Base-by-base conservation (phyloP, 37 sponge, comb jelly and placozoan genomes). In the Mnemiopsis leidyi region DNA sequence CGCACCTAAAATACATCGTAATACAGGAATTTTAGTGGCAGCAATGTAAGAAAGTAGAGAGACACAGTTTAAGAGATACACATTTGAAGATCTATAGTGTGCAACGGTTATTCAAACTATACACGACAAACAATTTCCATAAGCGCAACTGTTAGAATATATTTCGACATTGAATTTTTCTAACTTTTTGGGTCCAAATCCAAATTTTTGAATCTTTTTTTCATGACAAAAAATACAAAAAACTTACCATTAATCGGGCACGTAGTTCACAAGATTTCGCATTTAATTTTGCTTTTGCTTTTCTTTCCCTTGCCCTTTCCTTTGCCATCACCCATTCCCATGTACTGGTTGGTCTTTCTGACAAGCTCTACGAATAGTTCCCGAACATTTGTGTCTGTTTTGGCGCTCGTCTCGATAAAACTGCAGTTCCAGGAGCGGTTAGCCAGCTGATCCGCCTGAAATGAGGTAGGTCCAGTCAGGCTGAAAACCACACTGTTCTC, bases 401-500 rank as follows among this genome's bases (percentile, higher is more conserved):
- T 79, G 21, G 82, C 82, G 21, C 82, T 79, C 36, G 82, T 79
- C 37, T 79, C 82, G 3, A 79, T 79, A 29, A 79, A 79, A 36
- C 82, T 35, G 21, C 82, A 79, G 82, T 79, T 79, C 82, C 82
- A 79, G 36, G 82, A 79, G 28, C 82, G 82, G 2, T 34, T 79
- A 35, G 82, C 82, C 37, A 79, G 82, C 82, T 79, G 82, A 79
- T 79, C 82, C 33, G 82, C 82, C 82, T 79, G 82, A 20, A 33
- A 35, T 18, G 36, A 79, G 37, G 29, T n/a, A n/a, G n/a, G n/a
- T n/a, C n/a, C n/a, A n/a, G n/a, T n/a, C n/a, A n/a, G n/a, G n/a
- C n/a, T n/a, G n/a, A n/a, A n/a, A n/a, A n/a, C n/a, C n/a, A n/a
- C n/a, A n/a, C n/a, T n/a, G n/a, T n/a, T n/a, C n/a, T n/a, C n/a